Conservation (phyloP, 2,797 vertebrate genomes). For the Acanthornis magna region DNA sequence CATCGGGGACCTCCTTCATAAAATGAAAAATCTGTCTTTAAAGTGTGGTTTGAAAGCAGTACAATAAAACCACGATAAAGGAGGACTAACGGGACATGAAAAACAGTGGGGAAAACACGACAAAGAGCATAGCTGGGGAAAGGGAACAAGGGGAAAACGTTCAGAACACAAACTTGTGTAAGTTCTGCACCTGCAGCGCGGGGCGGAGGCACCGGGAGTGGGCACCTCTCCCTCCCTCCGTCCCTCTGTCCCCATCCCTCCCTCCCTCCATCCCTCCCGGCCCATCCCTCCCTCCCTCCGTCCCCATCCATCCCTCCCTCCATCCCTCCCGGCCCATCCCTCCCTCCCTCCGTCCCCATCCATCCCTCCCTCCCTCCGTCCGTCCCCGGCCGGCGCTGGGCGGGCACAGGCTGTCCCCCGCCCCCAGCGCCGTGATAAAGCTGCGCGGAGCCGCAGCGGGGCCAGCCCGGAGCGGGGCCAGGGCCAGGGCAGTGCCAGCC, state of each 20-base stretch:
- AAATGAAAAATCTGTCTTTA: background rate
- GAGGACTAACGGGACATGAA: fast-evolving
- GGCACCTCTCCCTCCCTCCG: background rate
- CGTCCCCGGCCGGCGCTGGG: background rate
- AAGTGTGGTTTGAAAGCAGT: background rate
- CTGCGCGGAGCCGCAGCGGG: too few relatives aligned
- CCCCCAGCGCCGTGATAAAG: background rate
- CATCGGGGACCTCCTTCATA: background rate
- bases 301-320: background rate
- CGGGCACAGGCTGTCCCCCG: background rate
- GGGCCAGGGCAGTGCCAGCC: too few relatives aligned
- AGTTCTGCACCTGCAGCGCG: background rate
- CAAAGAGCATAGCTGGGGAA: fast-evolving
- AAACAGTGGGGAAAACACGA: fast-evolving
- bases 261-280: background rate
- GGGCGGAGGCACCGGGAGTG: fast-evolving
- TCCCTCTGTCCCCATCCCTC: background rate
- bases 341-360: background rate
- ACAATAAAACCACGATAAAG: background rate
- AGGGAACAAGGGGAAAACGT: background rate
- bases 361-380: background rate
- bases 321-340: too few relatives aligned
- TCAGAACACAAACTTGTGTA: fast-evolving
- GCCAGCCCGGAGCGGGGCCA: background rate
- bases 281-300: background rate